A percentile compares a stretch with the other conserved stretches of the same genome.
These are phyloP conservation scores for Stictocephala bisonia DNA, from an alignment of 2,888 invertebrate genomes.

Conservation along the genomic window DNA sequence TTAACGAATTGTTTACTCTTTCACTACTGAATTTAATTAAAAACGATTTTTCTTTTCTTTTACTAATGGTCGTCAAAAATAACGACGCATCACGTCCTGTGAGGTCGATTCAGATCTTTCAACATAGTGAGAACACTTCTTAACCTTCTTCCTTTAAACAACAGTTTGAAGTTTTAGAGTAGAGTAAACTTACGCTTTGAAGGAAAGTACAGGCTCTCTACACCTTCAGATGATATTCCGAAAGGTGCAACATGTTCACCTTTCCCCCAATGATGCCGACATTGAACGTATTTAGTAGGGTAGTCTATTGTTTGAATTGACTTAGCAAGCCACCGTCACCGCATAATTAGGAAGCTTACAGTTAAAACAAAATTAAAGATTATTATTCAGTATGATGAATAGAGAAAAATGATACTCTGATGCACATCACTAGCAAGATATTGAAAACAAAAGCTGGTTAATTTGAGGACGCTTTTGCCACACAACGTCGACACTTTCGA, in stretches of 20 bases:
- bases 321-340: slow-evolving; percentile 54
- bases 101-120: slow-evolving; percentile 42
- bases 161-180: too few relatives aligned
- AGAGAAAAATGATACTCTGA: too few relatives aligned
- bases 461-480: slow-evolving; percentile 30
- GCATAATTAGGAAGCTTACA: slow-evolving; percentile 48
- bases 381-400: too few relatives aligned
- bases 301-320: slow-evolving; percentile 57
- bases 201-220: slow-evolving; percentile 14
- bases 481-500: slow-evolving; percentile 47
- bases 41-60: too few relatives aligned
- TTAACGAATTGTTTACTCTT: too few relatives aligned
- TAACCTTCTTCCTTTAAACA: neutral
- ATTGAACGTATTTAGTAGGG: slow-evolving; percentile 46
- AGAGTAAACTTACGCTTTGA: slow-evolving; percentile 34
- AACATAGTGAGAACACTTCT: neutral
- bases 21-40: too few relatives aligned
- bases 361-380: too few relatives aligned
- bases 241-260: slow-evolving; percentile 46
- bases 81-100: slow-evolving; percentile 44
- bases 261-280: slow-evolving; percentile 49
- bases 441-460: neutral
- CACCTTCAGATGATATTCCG: neutral
- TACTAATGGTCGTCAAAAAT: slow-evolving; percentile 40
- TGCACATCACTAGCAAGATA: neutral